phyloP scores from a whole-genome alignment of 2,113 vertebrate genomes.

The Python bivittatus region DNA sequence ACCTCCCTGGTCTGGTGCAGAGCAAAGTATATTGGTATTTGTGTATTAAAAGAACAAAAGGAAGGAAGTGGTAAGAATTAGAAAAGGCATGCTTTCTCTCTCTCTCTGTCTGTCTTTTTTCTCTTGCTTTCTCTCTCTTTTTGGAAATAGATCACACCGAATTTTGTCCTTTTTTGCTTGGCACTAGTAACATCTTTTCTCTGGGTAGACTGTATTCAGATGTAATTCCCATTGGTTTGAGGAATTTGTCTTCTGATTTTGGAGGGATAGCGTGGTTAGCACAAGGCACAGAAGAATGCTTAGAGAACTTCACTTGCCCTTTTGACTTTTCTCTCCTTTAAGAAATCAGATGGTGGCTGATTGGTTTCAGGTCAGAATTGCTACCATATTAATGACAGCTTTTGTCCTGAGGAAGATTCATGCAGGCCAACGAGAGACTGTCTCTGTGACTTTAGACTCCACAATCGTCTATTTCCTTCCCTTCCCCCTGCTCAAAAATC shows the following conservation, averaged over 20 bases:
- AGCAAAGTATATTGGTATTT: neutral
- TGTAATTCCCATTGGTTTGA: neutral
- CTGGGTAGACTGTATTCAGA: slow-evolving; percentile 1
- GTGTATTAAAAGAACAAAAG: slow-evolving; percentile 15
- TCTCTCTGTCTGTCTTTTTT: neutral
- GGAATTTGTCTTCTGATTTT: neutral
- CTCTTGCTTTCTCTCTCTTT: neutral
- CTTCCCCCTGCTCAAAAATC: neutral
- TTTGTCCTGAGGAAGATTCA: neutral
- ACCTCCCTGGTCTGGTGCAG: neutral
- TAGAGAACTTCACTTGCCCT: slow-evolving; percentile 62
- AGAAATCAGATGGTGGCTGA: slow-evolving; percentile 56
- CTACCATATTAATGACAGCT: neutral
- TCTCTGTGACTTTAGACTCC: neutral
- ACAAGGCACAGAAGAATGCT: slow-evolving; percentile 59
- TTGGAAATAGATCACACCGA: neutral
- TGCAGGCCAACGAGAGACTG: neutral
- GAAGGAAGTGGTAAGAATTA: slow-evolving; percentile 43
- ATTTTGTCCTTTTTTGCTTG: neutral
- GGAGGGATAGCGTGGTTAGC: slow-evolving; percentile 19
- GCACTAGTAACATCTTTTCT: neutral
- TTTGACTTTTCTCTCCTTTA: slow-evolving; percentile 72
- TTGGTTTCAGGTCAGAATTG: slow-evolving; percentile 67
- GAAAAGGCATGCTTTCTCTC: slow-evolving; percentile 10
- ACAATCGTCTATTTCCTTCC: neutral